Conservation (phyloP, 1,140 invertebrate species). For the Diplogasteroides magnus region DNA sequence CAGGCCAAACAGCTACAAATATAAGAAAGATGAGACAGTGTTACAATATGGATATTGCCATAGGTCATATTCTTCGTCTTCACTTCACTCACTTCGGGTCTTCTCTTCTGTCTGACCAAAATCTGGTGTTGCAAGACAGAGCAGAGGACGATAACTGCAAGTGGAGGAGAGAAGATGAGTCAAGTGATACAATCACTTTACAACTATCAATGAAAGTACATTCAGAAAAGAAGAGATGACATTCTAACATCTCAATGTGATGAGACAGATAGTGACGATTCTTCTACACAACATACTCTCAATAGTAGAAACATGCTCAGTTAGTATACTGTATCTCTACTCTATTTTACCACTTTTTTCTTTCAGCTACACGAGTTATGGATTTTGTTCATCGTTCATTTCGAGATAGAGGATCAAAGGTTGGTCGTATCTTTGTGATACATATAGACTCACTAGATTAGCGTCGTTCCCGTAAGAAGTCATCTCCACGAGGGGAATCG, state of each 20-base stretch:
- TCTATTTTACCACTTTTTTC: background rate
- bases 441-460: too few species aligned
- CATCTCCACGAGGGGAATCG: too few species aligned
- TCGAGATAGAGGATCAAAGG: background rate
- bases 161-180: constrained; percentile 2
- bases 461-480: too few species aligned
- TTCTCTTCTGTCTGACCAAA: constrained; percentile 12
- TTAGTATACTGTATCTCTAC: background rate
- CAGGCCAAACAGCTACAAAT: too few species aligned
- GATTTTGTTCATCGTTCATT: background rate
- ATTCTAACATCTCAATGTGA: background rate
- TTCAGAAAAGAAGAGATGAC: background rate
- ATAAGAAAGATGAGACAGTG: too few species aligned
- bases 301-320: background rate
- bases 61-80: constrained; percentile 13
- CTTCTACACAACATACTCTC: too few species aligned
- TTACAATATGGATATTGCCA: too few species aligned
- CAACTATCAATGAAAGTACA: background rate
- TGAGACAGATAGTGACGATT: too few species aligned
- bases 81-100: constrained; percentile 12
- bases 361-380: background rate
- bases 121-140: constrained; percentile 9
- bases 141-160: background rate
- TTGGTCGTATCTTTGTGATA: too few species aligned
- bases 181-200: background rate